Evolutionary conservation across 2,797 vertebrate species (phyloP).

Genomic region (Periparus ater): DNA sequence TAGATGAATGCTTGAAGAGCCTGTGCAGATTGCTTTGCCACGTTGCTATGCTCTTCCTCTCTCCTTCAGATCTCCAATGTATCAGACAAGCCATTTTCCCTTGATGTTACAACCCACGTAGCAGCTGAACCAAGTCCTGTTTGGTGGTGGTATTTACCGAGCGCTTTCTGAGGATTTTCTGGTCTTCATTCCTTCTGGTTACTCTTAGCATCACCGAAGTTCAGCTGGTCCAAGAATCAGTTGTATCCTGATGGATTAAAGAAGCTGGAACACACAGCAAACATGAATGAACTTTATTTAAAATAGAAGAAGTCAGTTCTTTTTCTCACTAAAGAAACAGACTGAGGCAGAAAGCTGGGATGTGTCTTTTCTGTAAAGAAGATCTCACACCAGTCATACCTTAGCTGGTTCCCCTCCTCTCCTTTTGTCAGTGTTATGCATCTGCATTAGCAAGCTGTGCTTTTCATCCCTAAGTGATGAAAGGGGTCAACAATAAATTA

Average conservation of each 20-base stretch:
- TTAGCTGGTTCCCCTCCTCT: neutral
- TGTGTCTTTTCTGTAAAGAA: neutral
- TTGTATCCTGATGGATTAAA: neutral
- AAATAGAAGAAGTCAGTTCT: neutral
- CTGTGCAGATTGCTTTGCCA: neutral
- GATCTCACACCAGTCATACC: neutral
- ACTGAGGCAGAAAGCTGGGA: neutral
- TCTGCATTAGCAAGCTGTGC: constrained; percentile 9
- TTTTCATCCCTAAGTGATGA: neutral
- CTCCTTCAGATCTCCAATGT: neutral
- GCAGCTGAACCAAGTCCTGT: neutral
- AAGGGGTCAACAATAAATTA: neutral
- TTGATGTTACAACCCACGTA: neutral
- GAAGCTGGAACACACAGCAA: neutral
- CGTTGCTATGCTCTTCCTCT: rapidly evolving
- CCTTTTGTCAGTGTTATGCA: neutral
- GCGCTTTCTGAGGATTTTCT: neutral
- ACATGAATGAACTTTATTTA: neutral
- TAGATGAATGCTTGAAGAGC: neutral
- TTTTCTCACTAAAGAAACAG: neutral
- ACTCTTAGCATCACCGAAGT: neutral
- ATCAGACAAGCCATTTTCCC: neutral
- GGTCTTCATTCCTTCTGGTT: neutral
- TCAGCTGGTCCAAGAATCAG: neutral
- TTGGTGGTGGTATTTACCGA: neutral